phyloP scores from a whole-genome alignment of 2,888 invertebrate species.

The Hemistola chrysoprasaria region DNA sequence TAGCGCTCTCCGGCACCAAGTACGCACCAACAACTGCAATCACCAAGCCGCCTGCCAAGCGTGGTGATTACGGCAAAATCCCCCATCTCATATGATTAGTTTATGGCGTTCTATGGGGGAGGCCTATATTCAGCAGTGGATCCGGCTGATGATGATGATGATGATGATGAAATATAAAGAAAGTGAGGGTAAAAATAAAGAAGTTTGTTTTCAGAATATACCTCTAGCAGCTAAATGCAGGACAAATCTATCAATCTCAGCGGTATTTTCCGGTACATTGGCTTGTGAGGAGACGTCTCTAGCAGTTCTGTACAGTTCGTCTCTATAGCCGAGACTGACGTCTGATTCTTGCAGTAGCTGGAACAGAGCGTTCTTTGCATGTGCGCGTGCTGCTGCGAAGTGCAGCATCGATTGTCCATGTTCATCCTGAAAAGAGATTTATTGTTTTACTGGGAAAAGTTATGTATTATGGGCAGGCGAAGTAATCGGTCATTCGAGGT shows the following conservation, averaged over 20 bases:
- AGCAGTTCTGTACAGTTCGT: conserved; percentile 93
- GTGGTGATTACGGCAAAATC: no score
- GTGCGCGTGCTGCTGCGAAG: conserved; percentile 92
- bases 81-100: no score
- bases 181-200: no score
- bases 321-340: conserved; percentile 90
- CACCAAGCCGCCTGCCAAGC: no score
- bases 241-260: conserved; percentile 91
- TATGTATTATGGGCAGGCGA: no score
- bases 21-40: no score
- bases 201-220: conserved; percentile 42
- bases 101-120: no score
- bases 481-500: no score
- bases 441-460: not conserved
- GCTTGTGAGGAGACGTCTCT: conserved; percentile 92
- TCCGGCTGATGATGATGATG: no score
- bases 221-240: conserved; percentile 90
- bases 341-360: conserved; percentile 91
- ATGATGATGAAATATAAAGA: no score
- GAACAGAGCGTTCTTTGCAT: conserved; percentile 90
- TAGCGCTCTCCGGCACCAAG: no score
- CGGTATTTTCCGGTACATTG: conserved; percentile 89
- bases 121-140: no score
- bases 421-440: conserved; percentile 84
- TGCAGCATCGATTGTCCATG: conserved; percentile 95